A percentile compares a stretch with the other conserved stretches of the same genome.
phyloP scores from a whole-genome alignment of 2,797 vertebrate genomes.

The Pristis pectinata region DNA sequence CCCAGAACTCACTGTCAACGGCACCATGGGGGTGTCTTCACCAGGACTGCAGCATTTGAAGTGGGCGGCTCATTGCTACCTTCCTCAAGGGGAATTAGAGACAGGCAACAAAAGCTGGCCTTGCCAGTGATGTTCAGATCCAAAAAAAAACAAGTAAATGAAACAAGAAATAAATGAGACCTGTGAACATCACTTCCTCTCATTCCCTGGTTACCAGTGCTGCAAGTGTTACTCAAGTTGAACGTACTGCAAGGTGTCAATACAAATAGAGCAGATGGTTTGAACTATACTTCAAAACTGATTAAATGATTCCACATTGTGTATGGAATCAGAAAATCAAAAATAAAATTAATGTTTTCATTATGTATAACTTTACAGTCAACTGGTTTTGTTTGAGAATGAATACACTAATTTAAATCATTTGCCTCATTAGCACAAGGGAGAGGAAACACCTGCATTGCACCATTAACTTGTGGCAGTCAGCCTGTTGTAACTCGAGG shows the following conservation, averaged over 20 bases:
- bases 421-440: background rate
- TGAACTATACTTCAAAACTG: background rate
- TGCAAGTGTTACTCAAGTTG: background rate
- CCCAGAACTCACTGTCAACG: no score
- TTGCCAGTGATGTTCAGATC: no score
- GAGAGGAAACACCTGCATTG: background rate
- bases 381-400: background rate
- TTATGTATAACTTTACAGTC: background rate
- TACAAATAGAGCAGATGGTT: background rate
- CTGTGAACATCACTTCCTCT: background rate
- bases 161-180: background rate
- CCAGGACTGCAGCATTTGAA: no score
- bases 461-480: background rate
- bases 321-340: background rate
- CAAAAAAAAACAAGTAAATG: no score
- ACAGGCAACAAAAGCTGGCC: no score
- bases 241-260: background rate
- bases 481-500: background rate
- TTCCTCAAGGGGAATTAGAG: no score
- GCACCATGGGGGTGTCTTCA: no score
- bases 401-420: slow-evolving; percentile 9
- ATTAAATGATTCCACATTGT: background rate
- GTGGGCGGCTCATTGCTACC: no score
- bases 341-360: background rate
- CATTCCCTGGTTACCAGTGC: background rate